Base-by-base conservation (phyloP, 2,888 invertebrate species). In the Synergus umbraculus region DNA sequence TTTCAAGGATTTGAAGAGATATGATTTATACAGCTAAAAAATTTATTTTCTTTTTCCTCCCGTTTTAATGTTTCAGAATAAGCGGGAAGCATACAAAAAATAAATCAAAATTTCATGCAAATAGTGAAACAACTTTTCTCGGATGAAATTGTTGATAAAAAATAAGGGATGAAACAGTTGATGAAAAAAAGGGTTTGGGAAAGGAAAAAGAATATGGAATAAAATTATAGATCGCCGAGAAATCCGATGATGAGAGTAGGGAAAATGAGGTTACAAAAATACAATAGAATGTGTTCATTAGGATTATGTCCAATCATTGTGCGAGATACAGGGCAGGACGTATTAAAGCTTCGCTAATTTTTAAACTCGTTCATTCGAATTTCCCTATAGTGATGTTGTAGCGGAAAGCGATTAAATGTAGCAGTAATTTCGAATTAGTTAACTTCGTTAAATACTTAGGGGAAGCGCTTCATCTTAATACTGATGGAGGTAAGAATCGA, bases 321-420 rank as follows among this genome's bases (percentile, higher is more conserved):
- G 15, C 46, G n/a, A 44, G 15, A 13, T 15, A 44, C 18, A 18
- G 12, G 12, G 12, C 66, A n/a, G 44, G 44, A 12, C 44, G 18
- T 66, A 66, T 66, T 66, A 66, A 66, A 66, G 44, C 22, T n/a
- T 18, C 7, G 18, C 29, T 69, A 69, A 69, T 69, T 69, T 46
- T 49, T 69, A 49, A 49, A 22, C 67, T 49, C 15, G 46, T 69
- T 49, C 15, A 49, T 49, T 69, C 15, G 15, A 29, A 7, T 69
- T 69, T 46, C 29, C 67, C 22, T 46, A 13, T 46, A 13, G 4
- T 37, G 37, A 37, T 37, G 5, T 4, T 46, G 2, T 22, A 67
- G n/a, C 10, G 37, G 41, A 44, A 67, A 44, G 43, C 41, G 65
- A 43, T 66, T 8, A 43, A 43, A 66, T 66, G n/a, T 41, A 66